These are phyloP conservation scores for Pantherophis vulpinus DNA, from an alignment of 2,797 vertebrate species.

Conservation along the genomic window DNA sequence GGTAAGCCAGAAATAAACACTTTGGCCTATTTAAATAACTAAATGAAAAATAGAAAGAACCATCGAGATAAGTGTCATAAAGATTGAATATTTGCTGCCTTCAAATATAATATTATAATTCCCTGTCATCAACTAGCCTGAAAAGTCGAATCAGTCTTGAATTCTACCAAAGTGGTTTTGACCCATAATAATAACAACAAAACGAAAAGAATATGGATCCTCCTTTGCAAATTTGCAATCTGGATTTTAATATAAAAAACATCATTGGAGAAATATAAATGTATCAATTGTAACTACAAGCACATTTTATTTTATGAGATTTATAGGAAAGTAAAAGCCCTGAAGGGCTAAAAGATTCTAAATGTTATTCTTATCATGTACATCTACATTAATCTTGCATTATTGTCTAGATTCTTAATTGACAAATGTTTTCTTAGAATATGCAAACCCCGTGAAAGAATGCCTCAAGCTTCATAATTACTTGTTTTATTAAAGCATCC, in stretches of 20 bases:
- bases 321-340: not conserved
- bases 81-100: not conserved
- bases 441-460: constrained; percentile 41
- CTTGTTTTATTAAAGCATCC: constrained; percentile 35
- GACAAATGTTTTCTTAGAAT: constrained; percentile 45
- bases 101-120: not conserved
- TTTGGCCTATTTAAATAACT: not conserved
- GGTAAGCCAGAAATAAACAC: not conserved
- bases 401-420: constrained; percentile 10
- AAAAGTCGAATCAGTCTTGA: not conserved
- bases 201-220: not conserved
- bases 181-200: no score
- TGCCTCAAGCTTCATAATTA: constrained; percentile 36
- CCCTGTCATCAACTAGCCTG: not conserved
- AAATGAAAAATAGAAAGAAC: not conserved
- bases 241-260: not conserved
- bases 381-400: constrained; percentile 9
- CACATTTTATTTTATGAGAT: constrained; percentile 4
- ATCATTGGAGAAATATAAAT: not conserved
- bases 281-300: not conserved
- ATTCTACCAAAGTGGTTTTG: not conserved
- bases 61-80: not conserved
- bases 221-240: not conserved
- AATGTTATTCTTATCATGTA: not conserved
- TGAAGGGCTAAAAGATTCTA: not conserved